Percentiles rank a stretch among this genome's conserved stretches.
Evolutionary conservation across 1,140 invertebrate species (phyloP).

Genomic region (Chironomus striatipennis): DNA sequence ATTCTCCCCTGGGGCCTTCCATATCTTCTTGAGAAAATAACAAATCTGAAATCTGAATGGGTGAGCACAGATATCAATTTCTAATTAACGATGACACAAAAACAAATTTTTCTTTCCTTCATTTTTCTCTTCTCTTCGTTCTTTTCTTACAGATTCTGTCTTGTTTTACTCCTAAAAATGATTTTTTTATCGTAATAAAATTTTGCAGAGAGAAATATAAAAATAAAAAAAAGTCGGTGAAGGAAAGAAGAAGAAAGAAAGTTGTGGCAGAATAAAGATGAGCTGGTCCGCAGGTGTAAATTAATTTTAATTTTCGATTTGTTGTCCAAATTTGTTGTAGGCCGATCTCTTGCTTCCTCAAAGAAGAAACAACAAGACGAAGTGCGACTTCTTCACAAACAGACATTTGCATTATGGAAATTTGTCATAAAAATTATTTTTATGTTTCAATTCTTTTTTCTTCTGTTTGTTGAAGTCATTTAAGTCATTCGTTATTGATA

Average conservation of each 20-base stretch:
- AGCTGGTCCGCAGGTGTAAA: not conserved
- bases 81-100: slow-evolving; percentile 13
- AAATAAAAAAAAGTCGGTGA: too few species aligned
- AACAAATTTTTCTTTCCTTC: slow-evolving; percentile 1
- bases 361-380: too few species aligned
- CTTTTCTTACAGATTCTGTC: too few species aligned
- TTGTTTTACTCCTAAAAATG: too few species aligned
- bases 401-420: too few species aligned
- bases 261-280: too few species aligned
- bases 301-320: not conserved
- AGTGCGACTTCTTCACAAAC: too few species aligned
- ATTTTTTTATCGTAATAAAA: too few species aligned
- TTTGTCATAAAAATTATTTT: slow-evolving; percentile 6
- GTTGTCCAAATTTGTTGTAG: not conserved
- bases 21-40: not conserved
- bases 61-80: slow-evolving; percentile 2
- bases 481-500: not conserved
- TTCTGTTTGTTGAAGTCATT: not conserved
- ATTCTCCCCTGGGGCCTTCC: not conserved
- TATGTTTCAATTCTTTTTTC: slow-evolving; percentile 6
- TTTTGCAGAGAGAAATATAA: too few species aligned
- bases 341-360: not conserved
- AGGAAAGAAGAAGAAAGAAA: too few species aligned
- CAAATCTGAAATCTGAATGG: not conserved
- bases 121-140: not conserved